Evolutionary conservation across 2,888 invertebrate species (phyloP), one percentile per base, ranked within the genome.

Genomic region (Trissonchulus sp.): DNA sequence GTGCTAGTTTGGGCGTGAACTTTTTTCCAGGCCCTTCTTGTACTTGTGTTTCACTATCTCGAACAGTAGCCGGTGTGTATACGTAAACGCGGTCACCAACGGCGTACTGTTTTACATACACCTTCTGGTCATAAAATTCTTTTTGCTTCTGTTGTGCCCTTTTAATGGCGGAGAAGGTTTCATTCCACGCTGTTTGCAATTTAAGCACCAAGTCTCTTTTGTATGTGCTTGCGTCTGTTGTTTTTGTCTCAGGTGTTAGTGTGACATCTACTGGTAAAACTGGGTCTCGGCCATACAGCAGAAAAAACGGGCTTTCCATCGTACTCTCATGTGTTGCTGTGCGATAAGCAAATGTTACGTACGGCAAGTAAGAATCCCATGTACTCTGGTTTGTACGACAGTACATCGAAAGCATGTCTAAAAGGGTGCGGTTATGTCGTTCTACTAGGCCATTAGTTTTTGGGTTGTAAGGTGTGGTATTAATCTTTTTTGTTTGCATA

Each of bases 361-460:
- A 76, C 2, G 76, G 77, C 3, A 82, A 68, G 63, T 76, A 76
- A 18, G 76, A 1, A 74, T 83, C 82, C 82, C 82, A 83, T 36
- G 79, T 74, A 1, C 18, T 34, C 35, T 80, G 81, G 35, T 78
- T 62, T 3, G 77, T 68, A 33, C 79, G 62, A 34, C 79, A 77
- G 75, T 79, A 81, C 74, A 79, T 77, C 18, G 75, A 72, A 1
- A 83, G n/a, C 76, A 79, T 77, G 15, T 72, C 68, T 1, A 65
- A 62, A n/a, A 81, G 68, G 0, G 81, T 81, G 31, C 78, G 63
- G 74, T 81, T 80, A 63, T 78, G 78, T 15, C 81, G 35, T 73
- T 83, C 82, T 0, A 78, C 78, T n/a, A 75, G 35, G 0, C 81
- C 83, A 76, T 83, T 80, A 0, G 79, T 76, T 37, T 75, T 74